Percentiles rank a stretch among this genome's conserved stretches.
Evolutionary conservation across 2,113 vertebrate species (phyloP).

Genomic region (Laticauda colubrina): DNA sequence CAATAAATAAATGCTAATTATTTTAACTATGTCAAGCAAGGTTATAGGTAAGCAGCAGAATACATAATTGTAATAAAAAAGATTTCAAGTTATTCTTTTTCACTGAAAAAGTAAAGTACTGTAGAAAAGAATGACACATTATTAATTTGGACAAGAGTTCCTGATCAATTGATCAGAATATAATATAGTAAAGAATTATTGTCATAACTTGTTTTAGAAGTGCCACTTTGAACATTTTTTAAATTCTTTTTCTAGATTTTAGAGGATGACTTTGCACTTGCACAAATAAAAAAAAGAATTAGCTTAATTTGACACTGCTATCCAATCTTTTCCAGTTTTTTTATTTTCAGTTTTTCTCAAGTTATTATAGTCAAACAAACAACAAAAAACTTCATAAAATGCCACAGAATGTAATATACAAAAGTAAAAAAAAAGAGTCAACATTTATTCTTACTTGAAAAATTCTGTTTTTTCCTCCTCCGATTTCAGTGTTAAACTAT

Average conservation of each 20-base stretch:
- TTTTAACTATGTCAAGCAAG: not conserved
- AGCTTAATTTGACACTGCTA: not conserved
- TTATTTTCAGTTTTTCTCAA: not conserved
- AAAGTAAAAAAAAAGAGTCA: not conserved
- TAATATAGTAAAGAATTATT: not conserved
- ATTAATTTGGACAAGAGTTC: not conserved
- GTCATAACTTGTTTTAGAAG: not conserved
- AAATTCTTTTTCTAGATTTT: not conserved
- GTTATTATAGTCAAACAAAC: not conserved
- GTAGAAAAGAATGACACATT: not conserved
- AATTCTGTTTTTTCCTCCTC: slow-evolving; percentile 98
- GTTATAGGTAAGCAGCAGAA: not conserved
- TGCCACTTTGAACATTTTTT: not conserved
- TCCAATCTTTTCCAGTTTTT: not conserved
- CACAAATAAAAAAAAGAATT: not conserved
- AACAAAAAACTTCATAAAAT: not conserved
- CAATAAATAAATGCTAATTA: not conserved
- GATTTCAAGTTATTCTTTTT: not conserved
- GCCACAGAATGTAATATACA: not conserved
- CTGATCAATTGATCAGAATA: not conserved
- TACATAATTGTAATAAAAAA: not conserved
- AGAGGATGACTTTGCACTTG: not conserved
- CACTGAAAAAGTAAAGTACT: not conserved
- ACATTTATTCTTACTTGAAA: slow-evolving; percentile 87
- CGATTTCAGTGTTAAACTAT: slow-evolving; percentile 89